phyloP scores from a whole-genome alignment of 2,797 vertebrate genomes.

The Xenops minutus region DNA sequence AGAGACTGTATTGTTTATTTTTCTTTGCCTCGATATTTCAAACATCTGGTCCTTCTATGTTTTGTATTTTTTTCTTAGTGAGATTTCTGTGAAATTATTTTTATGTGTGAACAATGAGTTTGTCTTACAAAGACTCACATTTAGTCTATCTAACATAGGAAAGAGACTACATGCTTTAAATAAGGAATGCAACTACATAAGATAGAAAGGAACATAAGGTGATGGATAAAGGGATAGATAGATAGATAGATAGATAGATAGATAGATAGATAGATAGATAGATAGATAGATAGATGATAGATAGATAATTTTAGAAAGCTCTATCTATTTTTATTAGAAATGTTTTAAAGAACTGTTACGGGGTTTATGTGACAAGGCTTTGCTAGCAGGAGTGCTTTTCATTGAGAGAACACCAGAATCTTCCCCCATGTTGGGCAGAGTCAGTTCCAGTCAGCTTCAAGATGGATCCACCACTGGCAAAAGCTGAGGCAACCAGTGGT shows the following conservation, averaged over 20 bases:
- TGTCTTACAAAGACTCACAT: background rate
- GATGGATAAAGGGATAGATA: too few species aligned
- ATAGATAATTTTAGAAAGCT: background rate
- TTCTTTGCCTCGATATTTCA: background rate
- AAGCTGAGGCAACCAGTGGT: background rate
- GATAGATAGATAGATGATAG: background rate
- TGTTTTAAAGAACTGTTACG: background rate
- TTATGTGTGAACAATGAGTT: background rate
- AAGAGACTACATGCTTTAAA: background rate
- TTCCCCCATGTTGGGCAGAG: background rate
- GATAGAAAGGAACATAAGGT: background rate
- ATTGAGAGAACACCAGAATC: background rate
- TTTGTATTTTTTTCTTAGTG: background rate
- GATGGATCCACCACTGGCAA: fast-evolving
- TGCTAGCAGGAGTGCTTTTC: background rate
- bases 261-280: background rate
- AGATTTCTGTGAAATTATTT: background rate
- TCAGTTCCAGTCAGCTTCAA: background rate
- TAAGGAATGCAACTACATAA: background rate
- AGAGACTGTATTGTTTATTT: background rate
- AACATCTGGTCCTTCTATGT: background rate
- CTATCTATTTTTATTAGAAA: background rate
- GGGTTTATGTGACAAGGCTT: background rate
- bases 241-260: background rate
- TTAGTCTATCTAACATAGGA: background rate